A percentile compares a stretch with the other conserved stretches of the same genome.
phyloP scores from a whole-genome alignment of 2,888 invertebrate genomes.

The Pyrgus malvae region DNA sequence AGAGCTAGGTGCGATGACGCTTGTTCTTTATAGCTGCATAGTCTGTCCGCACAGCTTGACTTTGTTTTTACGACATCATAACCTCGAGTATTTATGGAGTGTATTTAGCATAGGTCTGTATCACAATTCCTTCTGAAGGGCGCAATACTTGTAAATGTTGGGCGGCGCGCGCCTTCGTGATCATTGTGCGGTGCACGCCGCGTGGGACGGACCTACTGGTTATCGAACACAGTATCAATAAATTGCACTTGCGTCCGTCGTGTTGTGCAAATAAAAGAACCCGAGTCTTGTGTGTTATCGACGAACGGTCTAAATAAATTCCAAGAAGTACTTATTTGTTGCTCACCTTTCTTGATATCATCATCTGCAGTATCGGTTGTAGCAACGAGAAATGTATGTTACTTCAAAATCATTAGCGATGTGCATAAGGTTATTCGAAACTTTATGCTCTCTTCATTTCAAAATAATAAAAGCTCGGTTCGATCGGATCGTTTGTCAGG shows the following conservation, averaged over 20 bases:
- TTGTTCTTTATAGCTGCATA: conserved; percentile 57
- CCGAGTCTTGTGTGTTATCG: conserved; percentile 65
- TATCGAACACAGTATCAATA: conserved; percentile 77
- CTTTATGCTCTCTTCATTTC: conserved; percentile 29
- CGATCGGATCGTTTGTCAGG: conserved; percentile 31
- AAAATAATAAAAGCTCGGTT: conserved; percentile 42
- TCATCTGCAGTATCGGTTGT: conserved; percentile 49
- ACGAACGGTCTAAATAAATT: conserved; percentile 74
- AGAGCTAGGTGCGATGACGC: conserved; percentile 51
- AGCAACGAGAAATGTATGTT: conserved; percentile 29
- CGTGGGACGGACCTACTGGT: conserved; percentile 76
- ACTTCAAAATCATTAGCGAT: conserved; percentile 29
- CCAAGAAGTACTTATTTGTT: conserved; percentile 69
- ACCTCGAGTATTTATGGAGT: conserved; percentile 69
- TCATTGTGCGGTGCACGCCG: conserved; percentile 49
- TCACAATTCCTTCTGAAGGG: conserved; percentile 66
- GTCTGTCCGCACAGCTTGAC: conserved; percentile 72
- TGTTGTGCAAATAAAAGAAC: conserved; percentile 74
- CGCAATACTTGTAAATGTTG: conserved; percentile 57
- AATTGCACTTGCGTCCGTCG: conserved; percentile 75
- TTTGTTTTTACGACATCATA: conserved; percentile 77
- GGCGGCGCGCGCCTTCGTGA: conserved; percentile 48
- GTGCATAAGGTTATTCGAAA: not conserved
- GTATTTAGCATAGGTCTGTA: conserved; percentile 67
- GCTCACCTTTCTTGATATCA: conserved; percentile 63